Evolutionary conservation across 2,113 vertebrate genomes (phyloP), one percentile per base, ranked within the genome.

Genomic region (Cheirogaleus medius): DNA sequence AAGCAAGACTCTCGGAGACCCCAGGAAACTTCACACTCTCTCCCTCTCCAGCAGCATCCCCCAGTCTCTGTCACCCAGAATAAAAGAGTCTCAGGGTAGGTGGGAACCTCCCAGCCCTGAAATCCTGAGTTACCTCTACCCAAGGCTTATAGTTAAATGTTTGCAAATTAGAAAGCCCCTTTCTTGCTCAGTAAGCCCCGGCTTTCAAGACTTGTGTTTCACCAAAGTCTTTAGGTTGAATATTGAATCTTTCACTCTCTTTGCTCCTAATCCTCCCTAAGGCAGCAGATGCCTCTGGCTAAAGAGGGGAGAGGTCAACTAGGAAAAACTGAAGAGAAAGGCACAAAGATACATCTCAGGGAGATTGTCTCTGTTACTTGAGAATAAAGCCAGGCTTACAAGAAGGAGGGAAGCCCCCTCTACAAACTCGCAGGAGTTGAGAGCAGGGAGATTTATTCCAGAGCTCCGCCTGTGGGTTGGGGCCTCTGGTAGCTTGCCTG

Each of bases 141-240:
- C 23, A 68, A 89, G 64, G 63, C 64, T 76, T 42, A 32, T 12
- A 32, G 54, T 27, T 64, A 54, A n/a, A 20, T 27, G 42, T 37
- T 52, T 76, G 64, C 52, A n/a, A 81, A 25, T 88, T 29, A 87
- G 77, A 78, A 83, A 56, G 60, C 21, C n/a, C 3, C 60, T 68
- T 78, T 85, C 29, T 42, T 12, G 80, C 42, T 49, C 34, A 7
- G 47, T 6, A 68, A 87, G 39, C 10, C 68, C 84, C 60, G n/a
- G 32, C 14, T 90, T 87, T 90, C 15, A 37, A 84, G 84, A 74
- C 93, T 87, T 89, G 49, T 74, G 73, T 95, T 90, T 87, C 44
- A 27, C 29, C 54, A 3, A 95, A 90, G 37, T 95, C 49, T 83
- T 87, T 34, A 64, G 58, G 39, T 18, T 54, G 34, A 78, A 90